Percentiles rank a stretch among this genome's conserved stretches.
Conservation (phyloP, 2,797 vertebrate genomes). For the Rhinoraja longicauda region DNA sequence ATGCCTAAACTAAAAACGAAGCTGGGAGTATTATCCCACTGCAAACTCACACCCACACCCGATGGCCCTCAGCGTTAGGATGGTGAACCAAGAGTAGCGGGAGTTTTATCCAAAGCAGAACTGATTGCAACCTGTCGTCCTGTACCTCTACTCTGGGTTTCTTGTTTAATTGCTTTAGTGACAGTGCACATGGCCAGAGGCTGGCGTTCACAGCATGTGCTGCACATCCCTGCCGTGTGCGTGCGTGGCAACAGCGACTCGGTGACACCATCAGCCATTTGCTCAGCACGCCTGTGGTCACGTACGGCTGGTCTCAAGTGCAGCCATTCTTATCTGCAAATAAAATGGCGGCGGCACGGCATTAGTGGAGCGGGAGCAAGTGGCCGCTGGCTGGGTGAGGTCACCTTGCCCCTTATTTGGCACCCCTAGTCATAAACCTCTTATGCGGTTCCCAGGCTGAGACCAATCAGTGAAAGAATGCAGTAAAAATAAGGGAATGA, state of each 20-base stretch:
- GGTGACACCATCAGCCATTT: neutral
- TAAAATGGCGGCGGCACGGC: no score
- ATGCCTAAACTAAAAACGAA: no score
- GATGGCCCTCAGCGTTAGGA: neutral
- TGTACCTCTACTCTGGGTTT: neutral
- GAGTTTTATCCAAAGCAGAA: neutral
- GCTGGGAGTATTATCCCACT: neutral
- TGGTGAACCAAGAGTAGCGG: neutral
- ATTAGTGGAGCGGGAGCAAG: no score
- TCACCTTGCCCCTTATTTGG: no score
- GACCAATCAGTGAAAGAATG: neutral
- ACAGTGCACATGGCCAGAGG: neutral
- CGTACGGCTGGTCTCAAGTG: neutral
- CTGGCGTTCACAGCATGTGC: neutral
- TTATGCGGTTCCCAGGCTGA: neutral
- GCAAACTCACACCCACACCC: neutral
- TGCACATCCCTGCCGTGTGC: neutral
- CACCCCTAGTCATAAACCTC: no score
- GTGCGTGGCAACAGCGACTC: neutral
- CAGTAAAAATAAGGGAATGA: neutral
- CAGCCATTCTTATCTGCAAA: neutral
- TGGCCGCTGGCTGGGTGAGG: no score
- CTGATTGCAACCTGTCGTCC: neutral
- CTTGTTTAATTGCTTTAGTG: conserved; percentile 1
- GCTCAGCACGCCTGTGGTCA: neutral